Conservation (phyloP, 2,797 vertebrate genomes). For the Clarias fuscus region DNA sequence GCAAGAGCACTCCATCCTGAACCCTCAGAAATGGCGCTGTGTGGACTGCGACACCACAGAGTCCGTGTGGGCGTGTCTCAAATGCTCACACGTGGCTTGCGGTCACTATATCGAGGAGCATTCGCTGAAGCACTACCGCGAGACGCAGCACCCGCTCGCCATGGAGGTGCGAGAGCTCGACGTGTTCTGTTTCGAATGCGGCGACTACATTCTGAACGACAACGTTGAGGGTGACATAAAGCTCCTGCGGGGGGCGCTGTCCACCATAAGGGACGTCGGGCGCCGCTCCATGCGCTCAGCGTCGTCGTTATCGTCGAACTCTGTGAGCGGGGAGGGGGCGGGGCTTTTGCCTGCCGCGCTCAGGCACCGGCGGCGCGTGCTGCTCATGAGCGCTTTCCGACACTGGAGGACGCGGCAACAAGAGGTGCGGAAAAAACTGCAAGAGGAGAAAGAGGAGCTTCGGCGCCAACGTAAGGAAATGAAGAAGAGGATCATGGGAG, state of each 20-base stretch:
- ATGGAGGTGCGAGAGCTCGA: constrained; percentile 97
- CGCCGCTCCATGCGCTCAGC: constrained; percentile 88
- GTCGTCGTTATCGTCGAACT: constrained; percentile 40
- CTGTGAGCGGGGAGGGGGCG: constrained; percentile 67
- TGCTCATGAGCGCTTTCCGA: constrained; percentile 82
- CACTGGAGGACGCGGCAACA: constrained; percentile 81
- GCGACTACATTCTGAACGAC: constrained; percentile 97
- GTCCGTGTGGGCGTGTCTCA: constrained; percentile 97
- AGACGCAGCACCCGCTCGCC: constrained; percentile 88
- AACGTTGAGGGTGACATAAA: constrained; percentile 95
- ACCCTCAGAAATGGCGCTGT: constrained; percentile 97
- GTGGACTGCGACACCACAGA: constrained; percentile 91
- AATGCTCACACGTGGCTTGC: constrained; percentile 96
- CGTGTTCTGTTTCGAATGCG: constrained; percentile 94
- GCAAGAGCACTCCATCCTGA: constrained; percentile 97
- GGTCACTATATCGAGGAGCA: constrained; percentile 95
- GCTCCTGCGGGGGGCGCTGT: constrained; percentile 90
- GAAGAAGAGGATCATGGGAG: constrained; percentile 89
- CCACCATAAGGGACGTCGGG: constrained; percentile 82
- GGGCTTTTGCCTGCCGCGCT: constrained; percentile 86
- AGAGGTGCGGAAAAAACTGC: constrained; percentile 79
- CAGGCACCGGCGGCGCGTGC: constrained; percentile 86
- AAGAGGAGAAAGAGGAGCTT: constrained; percentile 83
- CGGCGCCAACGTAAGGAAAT: constrained; percentile 86
- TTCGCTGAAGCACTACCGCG: constrained; percentile 89